Base-by-base conservation (phyloP, 2,113 vertebrate species). In the Salvelinus fontinalis region DNA sequence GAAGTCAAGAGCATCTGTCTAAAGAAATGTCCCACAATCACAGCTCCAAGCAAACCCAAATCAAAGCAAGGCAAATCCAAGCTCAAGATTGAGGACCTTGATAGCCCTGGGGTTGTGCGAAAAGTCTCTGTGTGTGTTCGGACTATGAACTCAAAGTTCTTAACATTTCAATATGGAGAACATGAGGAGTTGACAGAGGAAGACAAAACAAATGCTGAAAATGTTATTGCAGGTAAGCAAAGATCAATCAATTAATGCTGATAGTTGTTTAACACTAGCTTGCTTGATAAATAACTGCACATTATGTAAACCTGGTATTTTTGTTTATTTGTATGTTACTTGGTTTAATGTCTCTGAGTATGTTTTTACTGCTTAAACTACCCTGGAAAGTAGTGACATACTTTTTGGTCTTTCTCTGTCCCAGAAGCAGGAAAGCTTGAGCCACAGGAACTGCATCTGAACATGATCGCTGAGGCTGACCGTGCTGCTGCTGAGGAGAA, bases 71-170 rank as follows among this genome's bases (percentile, higher is more conserved):
- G 87, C 13, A 94, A 93, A 78, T 91, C 92, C 69, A 93, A 94
- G 86, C 90, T 95, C 67, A 95, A 94, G 79, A 94, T 95, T 6
- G 93, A 95, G 75, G 92, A 95, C 65, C 90, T 95, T 0, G 87
- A 95, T 65, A 77, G 77, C 18, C 95, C 94, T 2, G 93, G 93
- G 20, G 94, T 95, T 31, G 93, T 95, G 34, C 90, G 93, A 54
- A 96, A 95, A 72, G 90, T 95, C 64, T 91, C 93, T 49, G 92
- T 90, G 66, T 92, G 84, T 67, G 89, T 91, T 29, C 83, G 81
- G 67, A 83, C 82, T 13, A 76, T 79, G 2, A 91, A 90, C 81
- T 89, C 89, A 60, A 92, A 92, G 79, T 64, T 88, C 0, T 69
- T 87, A 59, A 34, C 65, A 1, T 73, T 89, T 70, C 88, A 90